phyloP scores from a whole-genome alignment of 2,797 vertebrate genomes.

The Selene dorsalis region DNA sequence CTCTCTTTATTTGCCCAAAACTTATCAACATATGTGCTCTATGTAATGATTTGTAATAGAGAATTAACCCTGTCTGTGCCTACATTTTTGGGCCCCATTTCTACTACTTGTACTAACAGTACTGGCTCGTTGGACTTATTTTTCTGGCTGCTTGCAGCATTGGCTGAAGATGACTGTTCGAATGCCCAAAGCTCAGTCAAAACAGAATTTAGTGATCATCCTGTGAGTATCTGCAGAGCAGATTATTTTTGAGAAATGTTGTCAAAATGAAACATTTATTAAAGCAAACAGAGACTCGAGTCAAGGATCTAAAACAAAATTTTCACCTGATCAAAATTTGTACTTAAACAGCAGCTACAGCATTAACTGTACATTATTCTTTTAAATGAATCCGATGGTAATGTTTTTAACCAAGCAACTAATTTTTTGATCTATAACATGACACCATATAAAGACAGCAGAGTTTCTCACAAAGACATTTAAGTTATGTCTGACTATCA shows the following conservation, averaged over 20 bases:
- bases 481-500: not conserved
- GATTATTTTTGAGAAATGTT: conserved; percentile 40
- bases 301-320: not conserved
- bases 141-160: conserved; percentile 18
- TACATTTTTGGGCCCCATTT: conserved; percentile 8
- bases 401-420: not conserved
- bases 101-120: not conserved
- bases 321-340: not conserved
- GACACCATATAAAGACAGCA: not conserved
- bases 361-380: not conserved
- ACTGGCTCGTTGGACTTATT: conserved; percentile 17
- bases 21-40: not conserved
- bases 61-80: not conserved
- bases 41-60: not conserved
- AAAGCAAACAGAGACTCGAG: conserved; percentile 1
- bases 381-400: not conserved
- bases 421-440: not conserved
- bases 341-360: not conserved
- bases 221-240: conserved; percentile 16
- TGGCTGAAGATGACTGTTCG: conserved; percentile 26
- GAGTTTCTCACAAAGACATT: not conserved
- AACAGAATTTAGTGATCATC: conserved; percentile 29
- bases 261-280: conserved; percentile 42
- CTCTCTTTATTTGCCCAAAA: conserved; percentile 7
- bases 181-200: conserved; percentile 20